A percentile compares a stretch with the other conserved stretches of the same genome.
Conservation (phyloP, 2,888 invertebrate species). For the Melanophora roralis region DNA sequence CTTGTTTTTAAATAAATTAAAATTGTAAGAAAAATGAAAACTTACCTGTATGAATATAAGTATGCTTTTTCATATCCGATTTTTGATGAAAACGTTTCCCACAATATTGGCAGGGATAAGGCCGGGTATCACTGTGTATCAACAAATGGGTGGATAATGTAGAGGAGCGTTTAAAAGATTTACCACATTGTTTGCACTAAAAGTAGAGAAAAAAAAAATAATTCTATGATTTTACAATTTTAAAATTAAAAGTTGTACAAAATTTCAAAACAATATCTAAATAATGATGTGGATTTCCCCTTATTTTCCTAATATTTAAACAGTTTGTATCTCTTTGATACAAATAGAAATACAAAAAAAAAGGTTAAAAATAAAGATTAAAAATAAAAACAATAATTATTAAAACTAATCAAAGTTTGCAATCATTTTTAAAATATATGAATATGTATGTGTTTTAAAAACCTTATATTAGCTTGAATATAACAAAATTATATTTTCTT, state of each 20-base stretch:
- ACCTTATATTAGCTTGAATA: background rate
- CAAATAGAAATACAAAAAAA: background rate
- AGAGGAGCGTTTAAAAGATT: slow-evolving; percentile 96
- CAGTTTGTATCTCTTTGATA: slow-evolving; percentile 59
- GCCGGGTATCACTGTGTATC: slow-evolving; percentile 97
- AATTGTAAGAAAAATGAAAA: slow-evolving; percentile 64
- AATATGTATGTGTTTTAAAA: no score
- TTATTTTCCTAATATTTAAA: no score
- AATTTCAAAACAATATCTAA: background rate
- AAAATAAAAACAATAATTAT: no score
- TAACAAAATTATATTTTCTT: background rate
- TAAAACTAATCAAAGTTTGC: slow-evolving; percentile 50
- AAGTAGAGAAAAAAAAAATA: slow-evolving; percentile 43
- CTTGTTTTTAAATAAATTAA: slow-evolving; percentile 19
- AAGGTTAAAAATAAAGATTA: no score
- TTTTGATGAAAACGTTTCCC: slow-evolving; percentile 77
- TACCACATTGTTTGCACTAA: slow-evolving; percentile 96
- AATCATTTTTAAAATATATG: background rate
- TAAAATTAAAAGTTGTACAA: background rate
- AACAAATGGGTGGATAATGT: slow-evolving; percentile 97
- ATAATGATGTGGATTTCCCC: slow-evolving; percentile 44
- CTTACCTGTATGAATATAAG: slow-evolving; percentile 96
- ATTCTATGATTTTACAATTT: background rate
- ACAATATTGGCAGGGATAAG: slow-evolving; percentile 99
- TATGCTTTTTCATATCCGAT: slow-evolving; percentile 99